Evolutionary conservation across 2,113 vertebrate species (phyloP).

Genomic region (Solea solea): DNA sequence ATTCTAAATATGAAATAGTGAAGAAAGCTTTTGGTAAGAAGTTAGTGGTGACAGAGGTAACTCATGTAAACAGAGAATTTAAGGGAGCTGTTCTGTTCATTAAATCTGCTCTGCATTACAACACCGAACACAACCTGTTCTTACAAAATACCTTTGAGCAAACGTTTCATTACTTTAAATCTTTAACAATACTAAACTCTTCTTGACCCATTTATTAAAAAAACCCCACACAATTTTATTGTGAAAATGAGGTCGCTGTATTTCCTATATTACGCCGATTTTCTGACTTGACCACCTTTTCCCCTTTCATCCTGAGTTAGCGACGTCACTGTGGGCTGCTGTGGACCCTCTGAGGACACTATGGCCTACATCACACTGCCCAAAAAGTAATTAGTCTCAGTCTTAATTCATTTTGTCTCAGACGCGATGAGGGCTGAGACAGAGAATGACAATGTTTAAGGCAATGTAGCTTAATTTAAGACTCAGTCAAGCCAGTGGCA

Average conservation of each 20-base stretch:
- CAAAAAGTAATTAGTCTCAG: slow-evolving; percentile 22
- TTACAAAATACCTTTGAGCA: no score
- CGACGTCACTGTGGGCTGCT: slow-evolving; percentile 73
- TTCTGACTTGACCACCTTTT: slow-evolving; percentile 19
- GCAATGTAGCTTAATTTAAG: not conserved
- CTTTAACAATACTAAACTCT: no score
- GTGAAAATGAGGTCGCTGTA: not conserved
- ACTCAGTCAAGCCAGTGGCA: not conserved
- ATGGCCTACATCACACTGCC: slow-evolving; percentile 16
- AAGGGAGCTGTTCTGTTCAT: no score
- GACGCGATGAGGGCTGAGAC: not conserved
- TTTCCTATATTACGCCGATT: slow-evolving; percentile 5
- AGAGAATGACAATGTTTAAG: not conserved
- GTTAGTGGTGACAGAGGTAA: no score
- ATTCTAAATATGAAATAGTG: no score
- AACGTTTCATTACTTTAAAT: no score
- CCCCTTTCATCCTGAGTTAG: slow-evolving; percentile 26
- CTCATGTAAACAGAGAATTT: no score
- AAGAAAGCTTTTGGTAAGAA: no score
- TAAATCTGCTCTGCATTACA: no score
- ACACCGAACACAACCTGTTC: no score
- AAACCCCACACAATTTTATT: slow-evolving; percentile 1
- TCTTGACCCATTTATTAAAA: not conserved
- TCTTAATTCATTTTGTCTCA: not conserved
- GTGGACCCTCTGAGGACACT: slow-evolving; percentile 22